Percentiles rank a stretch among this genome's conserved stretches.
phyloP scores from a whole-genome alignment of 2,888 invertebrate species.

The Electrophaes corylata region DNA sequence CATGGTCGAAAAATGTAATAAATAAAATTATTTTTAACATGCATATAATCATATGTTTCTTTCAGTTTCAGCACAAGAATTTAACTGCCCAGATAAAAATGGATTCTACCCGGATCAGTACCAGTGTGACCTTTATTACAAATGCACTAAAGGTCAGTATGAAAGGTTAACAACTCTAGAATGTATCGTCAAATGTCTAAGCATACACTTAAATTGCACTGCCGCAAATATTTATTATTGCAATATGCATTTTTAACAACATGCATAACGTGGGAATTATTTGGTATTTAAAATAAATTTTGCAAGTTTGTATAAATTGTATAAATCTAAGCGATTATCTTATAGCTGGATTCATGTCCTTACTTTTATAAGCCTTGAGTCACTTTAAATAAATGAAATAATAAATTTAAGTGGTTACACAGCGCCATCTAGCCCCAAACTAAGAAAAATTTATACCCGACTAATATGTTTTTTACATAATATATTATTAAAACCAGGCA shows the following conservation, averaged over 20 bases:
- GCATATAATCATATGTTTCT: constrained; percentile 20
- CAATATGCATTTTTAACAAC: constrained; percentile 10
- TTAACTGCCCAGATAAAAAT: constrained; percentile 88
- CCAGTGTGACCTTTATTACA: constrained; percentile 92
- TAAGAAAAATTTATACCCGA: too few species aligned
- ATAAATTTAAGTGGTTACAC: too few species aligned
- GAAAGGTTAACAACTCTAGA: constrained; percentile 53
- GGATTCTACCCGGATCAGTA: constrained; percentile 90
- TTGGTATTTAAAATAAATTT: constrained; percentile 3
- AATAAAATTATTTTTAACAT: not conserved
- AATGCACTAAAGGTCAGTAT: constrained; percentile 86
- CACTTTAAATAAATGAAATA: too few species aligned
- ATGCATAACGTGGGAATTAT: constrained; percentile 10
- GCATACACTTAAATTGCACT: constrained; percentile 8
- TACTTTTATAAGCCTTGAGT: too few species aligned
- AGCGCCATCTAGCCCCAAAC: too few species aligned
- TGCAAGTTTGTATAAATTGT: too few species aligned
- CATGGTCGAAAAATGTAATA: too few species aligned
- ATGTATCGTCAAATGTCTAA: constrained; percentile 25
- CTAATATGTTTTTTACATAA: too few species aligned
- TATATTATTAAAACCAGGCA: too few species aligned
- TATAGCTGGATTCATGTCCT: too few species aligned
- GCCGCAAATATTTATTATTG: constrained; percentile 16
- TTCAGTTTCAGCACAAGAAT: constrained; percentile 81
- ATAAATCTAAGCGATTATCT: too few species aligned